Conservation (phyloP, 2,797 vertebrate species). For the Gambelia wislizenii region DNA sequence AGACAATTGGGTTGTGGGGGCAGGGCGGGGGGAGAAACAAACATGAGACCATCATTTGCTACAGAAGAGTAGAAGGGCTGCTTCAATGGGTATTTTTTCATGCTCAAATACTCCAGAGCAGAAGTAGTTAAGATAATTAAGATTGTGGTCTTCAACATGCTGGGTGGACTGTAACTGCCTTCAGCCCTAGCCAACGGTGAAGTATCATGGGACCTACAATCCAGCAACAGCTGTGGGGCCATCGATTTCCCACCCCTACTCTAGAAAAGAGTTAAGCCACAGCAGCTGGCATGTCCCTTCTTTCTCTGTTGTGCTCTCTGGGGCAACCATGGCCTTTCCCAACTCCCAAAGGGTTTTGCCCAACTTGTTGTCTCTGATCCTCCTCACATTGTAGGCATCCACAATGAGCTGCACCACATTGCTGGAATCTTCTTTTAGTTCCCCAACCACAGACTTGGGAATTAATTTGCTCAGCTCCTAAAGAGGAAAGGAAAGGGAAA, state of each 20-base stretch:
- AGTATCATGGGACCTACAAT: not conserved
- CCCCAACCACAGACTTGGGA: conserved; percentile 84
- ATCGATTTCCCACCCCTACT: no score
- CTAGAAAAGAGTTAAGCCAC: not conserved
- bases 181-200: not conserved
- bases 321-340: not conserved
- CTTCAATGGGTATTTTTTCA: no score
- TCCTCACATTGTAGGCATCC: conserved; percentile 82
- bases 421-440: conserved; percentile 82
- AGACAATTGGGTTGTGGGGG: no score
- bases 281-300: no score
- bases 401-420: conserved; percentile 85
- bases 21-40: not conserved
- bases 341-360: not conserved
- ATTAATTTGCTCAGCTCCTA: conserved; percentile 84
- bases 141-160: no score
- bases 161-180: no score
- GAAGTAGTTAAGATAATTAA: no score
- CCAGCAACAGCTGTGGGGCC: not conserved
- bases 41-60: not conserved
- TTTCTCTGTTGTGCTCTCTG: not conserved
- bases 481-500: not conserved
- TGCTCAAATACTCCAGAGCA: not conserved
- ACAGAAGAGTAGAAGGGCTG: no score
- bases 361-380: no score